Evolutionary conservation across 2,113 vertebrate genomes (phyloP).

Genomic region (Eulemur rufifrons): DNA sequence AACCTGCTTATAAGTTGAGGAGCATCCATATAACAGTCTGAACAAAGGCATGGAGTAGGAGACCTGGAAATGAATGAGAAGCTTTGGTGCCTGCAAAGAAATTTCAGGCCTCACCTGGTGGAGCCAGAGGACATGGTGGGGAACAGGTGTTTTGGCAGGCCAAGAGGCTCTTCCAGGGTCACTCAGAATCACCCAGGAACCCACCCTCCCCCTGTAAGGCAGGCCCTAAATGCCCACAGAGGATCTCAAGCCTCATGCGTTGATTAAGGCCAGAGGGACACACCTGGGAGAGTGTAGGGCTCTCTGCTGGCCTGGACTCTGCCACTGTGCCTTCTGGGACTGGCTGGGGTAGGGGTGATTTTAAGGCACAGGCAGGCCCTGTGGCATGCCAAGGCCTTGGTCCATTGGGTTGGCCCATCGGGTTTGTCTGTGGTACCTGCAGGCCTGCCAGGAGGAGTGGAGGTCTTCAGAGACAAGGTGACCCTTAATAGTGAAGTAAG

Average conservation of each 20-base stretch:
- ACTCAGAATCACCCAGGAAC: background rate
- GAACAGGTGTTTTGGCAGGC: background rate
- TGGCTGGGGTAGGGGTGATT: background rate
- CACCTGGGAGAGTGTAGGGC: background rate
- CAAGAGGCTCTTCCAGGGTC: background rate
- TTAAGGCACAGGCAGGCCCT: background rate
- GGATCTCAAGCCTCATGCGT: background rate
- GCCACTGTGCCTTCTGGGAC: background rate
- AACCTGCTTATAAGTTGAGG: background rate
- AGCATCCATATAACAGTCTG: background rate
- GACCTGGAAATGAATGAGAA: background rate
- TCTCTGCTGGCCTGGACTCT: background rate
- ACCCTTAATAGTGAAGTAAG: background rate
- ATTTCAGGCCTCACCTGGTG: background rate
- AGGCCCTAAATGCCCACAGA: background rate
- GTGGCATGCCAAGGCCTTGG: background rate
- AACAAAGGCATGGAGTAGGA: background rate
- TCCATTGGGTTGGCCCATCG: background rate
- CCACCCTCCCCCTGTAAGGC: background rate
- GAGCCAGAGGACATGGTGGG: background rate
- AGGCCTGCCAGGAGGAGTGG: background rate
- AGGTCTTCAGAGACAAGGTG: background rate
- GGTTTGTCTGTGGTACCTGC: background rate
- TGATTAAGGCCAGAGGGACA: background rate
- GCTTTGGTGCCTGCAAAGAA: background rate